Evolutionary conservation across 2,113 vertebrate species (phyloP).

Genomic region (Crotophaga sulcirostris): DNA sequence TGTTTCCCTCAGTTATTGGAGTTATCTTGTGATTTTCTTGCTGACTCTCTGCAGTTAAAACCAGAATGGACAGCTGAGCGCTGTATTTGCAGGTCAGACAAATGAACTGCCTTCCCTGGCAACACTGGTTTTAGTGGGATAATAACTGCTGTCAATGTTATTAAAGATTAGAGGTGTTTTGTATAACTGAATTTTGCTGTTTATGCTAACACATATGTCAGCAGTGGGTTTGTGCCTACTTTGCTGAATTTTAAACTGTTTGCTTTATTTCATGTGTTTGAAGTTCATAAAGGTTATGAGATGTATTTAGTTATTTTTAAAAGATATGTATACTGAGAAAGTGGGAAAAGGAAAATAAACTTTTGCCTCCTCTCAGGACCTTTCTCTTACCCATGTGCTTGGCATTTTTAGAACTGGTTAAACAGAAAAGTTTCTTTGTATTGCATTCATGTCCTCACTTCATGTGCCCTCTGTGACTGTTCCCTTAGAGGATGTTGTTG

Average conservation of each 20-base stretch:
- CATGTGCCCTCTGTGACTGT: background rate
- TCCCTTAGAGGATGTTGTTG: background rate
- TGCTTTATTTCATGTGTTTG: background rate
- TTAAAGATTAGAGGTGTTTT: background rate
- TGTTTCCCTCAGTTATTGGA: background rate
- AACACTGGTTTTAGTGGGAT: background rate
- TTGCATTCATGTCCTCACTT: background rate
- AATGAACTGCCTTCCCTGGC: background rate
- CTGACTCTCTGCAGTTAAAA: background rate
- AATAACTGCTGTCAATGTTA: background rate
- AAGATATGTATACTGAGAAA: background rate
- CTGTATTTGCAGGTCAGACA: background rate
- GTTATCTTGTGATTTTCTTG: background rate
- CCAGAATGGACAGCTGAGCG: background rate
- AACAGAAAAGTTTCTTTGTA: background rate
- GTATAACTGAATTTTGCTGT: background rate
- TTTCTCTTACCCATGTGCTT: background rate
- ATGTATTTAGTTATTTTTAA: background rate
- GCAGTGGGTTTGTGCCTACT: background rate
- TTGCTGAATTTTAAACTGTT: background rate
- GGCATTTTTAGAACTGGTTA: background rate
- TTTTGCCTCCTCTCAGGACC: background rate
- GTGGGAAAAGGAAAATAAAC: background rate
- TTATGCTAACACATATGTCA: background rate
- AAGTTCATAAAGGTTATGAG: background rate